phyloP scores from a whole-genome alignment of 2,797 vertebrate genomes.

The Rousettus madagascariensis region DNA sequence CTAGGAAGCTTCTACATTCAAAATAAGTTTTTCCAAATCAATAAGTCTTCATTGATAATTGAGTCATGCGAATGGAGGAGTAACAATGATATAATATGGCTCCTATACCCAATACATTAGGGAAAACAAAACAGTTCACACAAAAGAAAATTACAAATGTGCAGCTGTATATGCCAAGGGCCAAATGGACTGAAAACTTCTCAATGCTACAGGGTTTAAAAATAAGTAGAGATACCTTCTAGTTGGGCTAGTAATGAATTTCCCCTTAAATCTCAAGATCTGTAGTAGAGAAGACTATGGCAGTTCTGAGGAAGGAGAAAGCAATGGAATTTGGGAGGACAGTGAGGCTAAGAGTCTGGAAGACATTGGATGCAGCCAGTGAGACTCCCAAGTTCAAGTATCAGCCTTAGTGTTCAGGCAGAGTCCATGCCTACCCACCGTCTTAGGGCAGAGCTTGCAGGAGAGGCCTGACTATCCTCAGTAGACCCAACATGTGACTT shows the following conservation, averaged over 20 bases:
- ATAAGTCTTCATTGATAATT: background rate
- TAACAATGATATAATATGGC: background rate
- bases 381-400: background rate
- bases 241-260: background rate
- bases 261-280: background rate
- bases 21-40: constrained; percentile 8
- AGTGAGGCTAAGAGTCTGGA: background rate
- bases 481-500: fast-evolving
- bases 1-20: background rate
- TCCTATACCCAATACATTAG: background rate
- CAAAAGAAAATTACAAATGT: background rate
- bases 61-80: background rate
- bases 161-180: background rate
- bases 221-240: background rate
- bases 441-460: background rate
- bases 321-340: background rate
- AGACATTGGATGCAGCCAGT: background rate
- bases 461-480: background rate
- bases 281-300: background rate
- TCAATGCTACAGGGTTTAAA: background rate
- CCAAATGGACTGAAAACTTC: background rate
- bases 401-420: background rate
- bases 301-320: background rate
- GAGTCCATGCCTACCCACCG: background rate
- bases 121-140: background rate